A percentile compares a stretch with the other conserved stretches of the same genome.
phyloP scores from a whole-genome alignment of 2,888 invertebrate genomes.

The Lacanobia wlatinum region DNA sequence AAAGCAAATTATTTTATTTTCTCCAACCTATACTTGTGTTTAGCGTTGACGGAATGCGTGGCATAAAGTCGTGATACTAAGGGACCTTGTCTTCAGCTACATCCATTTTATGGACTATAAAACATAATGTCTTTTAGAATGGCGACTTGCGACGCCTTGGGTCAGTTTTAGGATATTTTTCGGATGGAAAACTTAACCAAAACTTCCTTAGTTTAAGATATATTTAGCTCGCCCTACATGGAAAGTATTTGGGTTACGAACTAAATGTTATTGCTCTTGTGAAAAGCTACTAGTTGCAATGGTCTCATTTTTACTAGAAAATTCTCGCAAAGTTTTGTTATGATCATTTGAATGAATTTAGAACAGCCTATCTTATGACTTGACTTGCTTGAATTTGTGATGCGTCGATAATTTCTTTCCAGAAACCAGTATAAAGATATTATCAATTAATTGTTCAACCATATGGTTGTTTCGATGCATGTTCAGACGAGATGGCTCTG shows the following conservation, averaged over 20 bases:
- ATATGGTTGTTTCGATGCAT: too few species aligned
- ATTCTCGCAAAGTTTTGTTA: background rate
- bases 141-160: conserved; percentile 62
- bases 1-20: conserved; percentile 5
- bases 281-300: background rate
- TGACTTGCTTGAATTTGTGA: background rate
- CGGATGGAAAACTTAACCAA: conserved; percentile 13
- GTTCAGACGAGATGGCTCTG: too few species aligned
- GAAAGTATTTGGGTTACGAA: background rate
- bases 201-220: background rate
- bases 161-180: conserved; percentile 64
- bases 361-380: background rate
- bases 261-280: background rate
- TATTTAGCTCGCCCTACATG: background rate
- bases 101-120: conserved; percentile 71
- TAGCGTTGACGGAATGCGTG: conserved; percentile 65
- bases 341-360: background rate
- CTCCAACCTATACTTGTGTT: conserved; percentile 15
- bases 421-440: background rate
- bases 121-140: conserved; percentile 75
- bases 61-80: conserved; percentile 65
- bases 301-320: background rate
- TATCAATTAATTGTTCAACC: background rate
- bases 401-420: background rate
- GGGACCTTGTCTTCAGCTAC: conserved; percentile 64